Conservation (phyloP, 2,113 vertebrate species). For the Cacatua alba region DNA sequence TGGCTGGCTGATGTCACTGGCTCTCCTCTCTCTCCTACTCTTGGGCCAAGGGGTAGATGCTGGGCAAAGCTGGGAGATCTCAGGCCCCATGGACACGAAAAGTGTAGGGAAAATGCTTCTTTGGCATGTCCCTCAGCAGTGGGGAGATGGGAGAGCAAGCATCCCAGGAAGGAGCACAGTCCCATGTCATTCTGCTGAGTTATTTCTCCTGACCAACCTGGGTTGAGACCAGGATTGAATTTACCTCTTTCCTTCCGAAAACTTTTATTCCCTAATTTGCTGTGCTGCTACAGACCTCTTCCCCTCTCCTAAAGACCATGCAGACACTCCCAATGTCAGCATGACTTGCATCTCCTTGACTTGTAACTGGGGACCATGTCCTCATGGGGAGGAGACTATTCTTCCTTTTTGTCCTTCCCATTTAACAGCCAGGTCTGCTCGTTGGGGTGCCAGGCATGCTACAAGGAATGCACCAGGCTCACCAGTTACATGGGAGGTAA, state of each 20-base stretch:
- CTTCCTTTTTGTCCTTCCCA: not conserved
- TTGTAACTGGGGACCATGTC: rapidly evolving
- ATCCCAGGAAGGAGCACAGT: not conserved
- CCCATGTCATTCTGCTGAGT: not conserved
- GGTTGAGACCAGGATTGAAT: not conserved
- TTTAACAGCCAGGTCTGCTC: conserved; percentile 86
- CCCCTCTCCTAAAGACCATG: not conserved
- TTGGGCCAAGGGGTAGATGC: not conserved
- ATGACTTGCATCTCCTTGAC: not conserved
- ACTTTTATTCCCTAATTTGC: not conserved
- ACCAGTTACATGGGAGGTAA: conserved; percentile 94
- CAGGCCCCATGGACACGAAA: not conserved
- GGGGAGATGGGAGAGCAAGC: not conserved
- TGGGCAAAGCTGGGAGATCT: not conserved
- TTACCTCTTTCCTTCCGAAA: not conserved
- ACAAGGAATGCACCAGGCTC: conserved; percentile 89
- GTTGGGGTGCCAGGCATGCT: conserved; percentile 95
- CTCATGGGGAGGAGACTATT: not conserved
- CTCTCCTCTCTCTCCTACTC: not conserved
- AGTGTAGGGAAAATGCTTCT: not conserved
- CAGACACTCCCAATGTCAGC: not conserved
- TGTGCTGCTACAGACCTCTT: not conserved
- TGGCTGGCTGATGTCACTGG: not conserved
- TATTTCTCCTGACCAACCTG: not conserved
- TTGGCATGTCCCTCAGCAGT: not conserved